Evolutionary conservation across 2,888 invertebrate species (phyloP).

Genomic region (Agonum fuliginosum): DNA sequence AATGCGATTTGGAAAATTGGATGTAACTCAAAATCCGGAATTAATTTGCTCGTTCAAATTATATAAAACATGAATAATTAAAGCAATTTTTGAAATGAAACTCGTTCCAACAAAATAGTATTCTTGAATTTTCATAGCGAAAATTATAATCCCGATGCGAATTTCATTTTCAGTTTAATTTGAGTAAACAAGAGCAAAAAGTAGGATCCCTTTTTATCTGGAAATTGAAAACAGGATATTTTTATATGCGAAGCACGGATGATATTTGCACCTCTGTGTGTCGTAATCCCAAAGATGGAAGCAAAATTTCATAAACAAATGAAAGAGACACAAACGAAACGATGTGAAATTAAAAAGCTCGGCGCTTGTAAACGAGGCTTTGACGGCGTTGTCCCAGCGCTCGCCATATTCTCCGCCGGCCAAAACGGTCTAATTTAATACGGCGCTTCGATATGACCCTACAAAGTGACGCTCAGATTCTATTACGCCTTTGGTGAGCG

Average conservation of each 20-base stretch:
- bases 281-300: slow-evolving; percentile 43
- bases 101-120: neutral
- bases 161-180: slow-evolving; percentile 33
- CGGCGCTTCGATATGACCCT: slow-evolving; percentile 49
- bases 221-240: slow-evolving; percentile 48
- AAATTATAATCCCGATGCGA: slow-evolving; percentile 30
- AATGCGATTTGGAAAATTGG: slow-evolving; percentile 9
- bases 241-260: slow-evolving; percentile 26
- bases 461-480: slow-evolving; percentile 58
- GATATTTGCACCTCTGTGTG: slow-evolving; percentile 51
- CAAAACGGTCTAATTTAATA: slow-evolving; percentile 58
- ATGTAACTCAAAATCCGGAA: neutral
- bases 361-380: slow-evolving; percentile 22
- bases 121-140: neutral
- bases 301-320: slow-evolving; percentile 51
- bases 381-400: slow-evolving; percentile 14
- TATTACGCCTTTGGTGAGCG: slow-evolving; percentile 49
- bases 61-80: neutral
- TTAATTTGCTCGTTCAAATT: slow-evolving; percentile 11
- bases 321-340: slow-evolving; percentile 46
- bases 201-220: slow-evolving; percentile 26
- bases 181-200: slow-evolving; percentile 33
- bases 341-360: slow-evolving; percentile 54
- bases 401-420: neutral
- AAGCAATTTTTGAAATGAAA: neutral